Evolutionary conservation across 2,113 vertebrate species (phyloP).

Genomic region (Carassius auratus): DNA sequence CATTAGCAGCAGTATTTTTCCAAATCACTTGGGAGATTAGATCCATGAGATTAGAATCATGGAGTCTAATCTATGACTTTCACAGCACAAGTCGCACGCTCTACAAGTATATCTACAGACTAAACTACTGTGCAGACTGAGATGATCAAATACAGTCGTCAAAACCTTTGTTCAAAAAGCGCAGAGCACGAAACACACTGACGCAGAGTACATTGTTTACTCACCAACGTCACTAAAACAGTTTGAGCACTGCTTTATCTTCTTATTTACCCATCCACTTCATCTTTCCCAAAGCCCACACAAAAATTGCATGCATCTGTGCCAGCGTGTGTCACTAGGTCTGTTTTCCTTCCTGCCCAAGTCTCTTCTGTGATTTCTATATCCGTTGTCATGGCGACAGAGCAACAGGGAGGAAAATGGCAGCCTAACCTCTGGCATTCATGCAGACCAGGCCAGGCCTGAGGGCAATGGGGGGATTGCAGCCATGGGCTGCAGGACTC

Average conservation of each 20-base stretch:
- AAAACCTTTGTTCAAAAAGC: background rate
- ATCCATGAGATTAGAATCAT: background rate
- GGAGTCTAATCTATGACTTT: too few species aligned
- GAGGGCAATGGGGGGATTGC: conserved; percentile 79
- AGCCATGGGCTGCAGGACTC: conserved; percentile 30
- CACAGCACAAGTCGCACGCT: background rate
- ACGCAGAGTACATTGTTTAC: background rate
- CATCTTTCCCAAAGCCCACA: conserved; percentile 29
- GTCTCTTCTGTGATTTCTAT: conserved; percentile 99
- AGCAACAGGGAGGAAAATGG: conserved; percentile 90
- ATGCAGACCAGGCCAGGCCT: conserved; percentile 82
- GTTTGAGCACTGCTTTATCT: conserved; percentile 24
- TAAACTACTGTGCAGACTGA: too few species aligned
- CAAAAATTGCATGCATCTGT: background rate
- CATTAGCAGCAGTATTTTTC: background rate
- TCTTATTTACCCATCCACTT: conserved; percentile 27
- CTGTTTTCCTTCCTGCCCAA: conserved; percentile 84
- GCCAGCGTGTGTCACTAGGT: conserved; percentile 80
- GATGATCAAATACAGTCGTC: background rate
- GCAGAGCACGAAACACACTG: background rate
- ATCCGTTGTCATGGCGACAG: conserved; percentile 98
- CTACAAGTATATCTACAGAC: background rate
- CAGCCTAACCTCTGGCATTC: conserved; percentile 90
- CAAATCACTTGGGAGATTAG: background rate
- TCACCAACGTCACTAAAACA: conserved; percentile 11